Evolutionary conservation across 2,113 vertebrate species (phyloP).

Genomic region (Tenrec ecaudatus): DNA sequence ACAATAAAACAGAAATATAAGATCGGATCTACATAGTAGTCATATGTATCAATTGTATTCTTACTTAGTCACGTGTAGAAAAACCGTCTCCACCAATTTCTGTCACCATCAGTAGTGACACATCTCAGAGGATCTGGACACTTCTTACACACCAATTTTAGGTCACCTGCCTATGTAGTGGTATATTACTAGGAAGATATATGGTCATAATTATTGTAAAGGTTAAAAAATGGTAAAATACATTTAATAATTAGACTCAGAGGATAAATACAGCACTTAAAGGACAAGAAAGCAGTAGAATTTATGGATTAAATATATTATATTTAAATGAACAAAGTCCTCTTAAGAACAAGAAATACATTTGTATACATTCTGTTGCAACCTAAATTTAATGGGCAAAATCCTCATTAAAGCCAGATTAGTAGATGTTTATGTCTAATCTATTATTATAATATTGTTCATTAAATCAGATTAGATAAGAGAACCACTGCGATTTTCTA

Average conservation of each 20-base stretch:
- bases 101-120: neutral
- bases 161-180: neutral
- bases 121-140: neutral
- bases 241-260: neutral
- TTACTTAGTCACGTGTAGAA: neutral
- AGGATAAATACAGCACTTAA: neutral
- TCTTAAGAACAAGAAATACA: neutral
- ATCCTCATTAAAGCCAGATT: neutral
- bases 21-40: neutral
- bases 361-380: neutral
- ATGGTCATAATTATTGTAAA: neutral
- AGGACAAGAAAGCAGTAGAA: neutral
- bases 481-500: neutral
- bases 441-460: conserved; percentile 6
- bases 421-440: conserved; percentile 34
- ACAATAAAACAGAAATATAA: neutral
- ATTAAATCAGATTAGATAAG: neutral
- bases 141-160: neutral
- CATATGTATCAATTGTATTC: neutral
- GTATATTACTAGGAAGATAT: conserved; percentile 19
- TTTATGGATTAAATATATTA: neutral
- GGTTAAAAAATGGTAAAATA: neutral
- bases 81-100: neutral
- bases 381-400: conserved; percentile 40
- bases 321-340: neutral